phyloP scores from a whole-genome alignment of 1,140 invertebrate genomes.

The Daktulosphaira vitifoliae region DNA sequence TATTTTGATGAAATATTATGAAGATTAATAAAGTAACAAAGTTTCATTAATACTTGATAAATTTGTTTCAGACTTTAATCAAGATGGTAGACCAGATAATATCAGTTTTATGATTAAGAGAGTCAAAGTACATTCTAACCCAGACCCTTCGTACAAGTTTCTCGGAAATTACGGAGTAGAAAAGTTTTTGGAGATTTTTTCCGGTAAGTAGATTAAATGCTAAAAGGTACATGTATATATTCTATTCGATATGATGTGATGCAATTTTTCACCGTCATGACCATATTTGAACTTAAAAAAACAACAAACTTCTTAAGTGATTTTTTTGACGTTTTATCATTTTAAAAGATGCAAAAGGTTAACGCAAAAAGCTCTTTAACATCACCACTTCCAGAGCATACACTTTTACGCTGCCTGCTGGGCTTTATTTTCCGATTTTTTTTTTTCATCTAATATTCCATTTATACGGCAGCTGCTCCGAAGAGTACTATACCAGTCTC shows the following conservation, averaged over 20 bases:
- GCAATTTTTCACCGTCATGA: too few species aligned
- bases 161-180: conserved; percentile 89
- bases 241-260: too few species aligned
- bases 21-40: too few species aligned
- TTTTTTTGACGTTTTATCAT: conserved; percentile 23
- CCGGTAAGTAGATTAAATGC: conserved; percentile 51
- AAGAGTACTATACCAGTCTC: conserved; percentile 17
- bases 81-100: conserved; percentile 80
- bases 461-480: conserved; percentile 28
- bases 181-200: conserved; percentile 87
- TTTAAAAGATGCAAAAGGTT: too few species aligned
- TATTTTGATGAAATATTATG: too few species aligned
- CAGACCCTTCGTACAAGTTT: conserved; percentile 77
- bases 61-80: conserved; percentile 75
- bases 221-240: too few species aligned
- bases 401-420: conserved; percentile 4
- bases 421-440: conserved; percentile 3
- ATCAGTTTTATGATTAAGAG: conserved; percentile 95
- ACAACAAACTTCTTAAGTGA: conserved; percentile 10
- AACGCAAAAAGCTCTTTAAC: conserved; percentile 24
- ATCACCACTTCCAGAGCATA: conserved; percentile 12
- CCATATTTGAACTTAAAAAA: too few species aligned
- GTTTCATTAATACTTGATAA: too few species aligned
- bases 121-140: conserved; percentile 82
- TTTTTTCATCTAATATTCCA: conserved; percentile 27